Evolutionary conservation across 1,140 invertebrate genomes (phyloP).

Genomic region (Leptopilina boulardi): DNA sequence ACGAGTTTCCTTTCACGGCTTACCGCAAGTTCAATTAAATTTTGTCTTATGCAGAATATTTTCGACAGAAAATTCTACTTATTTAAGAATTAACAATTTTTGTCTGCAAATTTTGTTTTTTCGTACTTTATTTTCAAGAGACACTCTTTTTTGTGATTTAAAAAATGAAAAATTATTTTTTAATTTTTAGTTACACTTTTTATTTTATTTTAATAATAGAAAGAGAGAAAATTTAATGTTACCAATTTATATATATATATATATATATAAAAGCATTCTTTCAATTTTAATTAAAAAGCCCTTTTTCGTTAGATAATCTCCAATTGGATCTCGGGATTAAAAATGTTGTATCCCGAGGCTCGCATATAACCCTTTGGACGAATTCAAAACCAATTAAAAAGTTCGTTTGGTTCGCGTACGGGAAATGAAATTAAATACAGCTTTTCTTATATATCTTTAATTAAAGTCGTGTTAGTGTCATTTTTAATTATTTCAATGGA

Average conservation of each 20-base stretch:
- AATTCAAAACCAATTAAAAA: slow-evolving; percentile 16
- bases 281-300: neutral
- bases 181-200: too few relatives aligned
- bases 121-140: too few relatives aligned
- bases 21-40: slow-evolving; percentile 44
- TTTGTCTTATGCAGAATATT: slow-evolving; percentile 39
- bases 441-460: neutral
- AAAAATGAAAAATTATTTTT: too few relatives aligned
- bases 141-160: too few relatives aligned
- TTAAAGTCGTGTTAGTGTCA: neutral
- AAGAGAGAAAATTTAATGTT: neutral
- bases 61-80: neutral
- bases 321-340: neutral
- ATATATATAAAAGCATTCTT: too few relatives aligned
- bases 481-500: too few relatives aligned
- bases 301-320: neutral
- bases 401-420: neutral
- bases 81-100: neutral
- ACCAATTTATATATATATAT: neutral
- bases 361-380: slow-evolving; percentile 5
- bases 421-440: neutral
- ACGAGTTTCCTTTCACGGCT: slow-evolving; percentile 42
- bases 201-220: too few relatives aligned
- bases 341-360: neutral
- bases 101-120: neutral